Percentiles rank a stretch among this genome's conserved stretches.
Conservation (phyloP, 2,113 vertebrate genomes). For the Oryzias curvinotus region DNA sequence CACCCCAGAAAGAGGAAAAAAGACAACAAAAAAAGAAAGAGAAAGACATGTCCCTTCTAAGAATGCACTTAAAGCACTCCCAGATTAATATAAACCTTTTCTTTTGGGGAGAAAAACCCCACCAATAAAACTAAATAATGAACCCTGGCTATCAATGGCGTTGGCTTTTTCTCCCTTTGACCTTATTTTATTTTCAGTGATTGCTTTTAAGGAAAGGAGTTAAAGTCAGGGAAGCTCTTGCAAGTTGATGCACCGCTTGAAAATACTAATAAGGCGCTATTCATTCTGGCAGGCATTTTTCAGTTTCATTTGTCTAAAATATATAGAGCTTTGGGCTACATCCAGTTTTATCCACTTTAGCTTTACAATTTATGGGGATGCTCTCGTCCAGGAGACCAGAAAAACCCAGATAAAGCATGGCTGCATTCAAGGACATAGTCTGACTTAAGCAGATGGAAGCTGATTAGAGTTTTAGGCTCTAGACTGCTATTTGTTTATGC, state of each 20-base stretch:
- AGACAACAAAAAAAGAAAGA: not conserved
- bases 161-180: constrained; percentile 22
- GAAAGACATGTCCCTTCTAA: not conserved
- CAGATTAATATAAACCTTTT: constrained; percentile 1
- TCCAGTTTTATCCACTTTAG: constrained; percentile 68
- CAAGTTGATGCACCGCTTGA: constrained; percentile 23
- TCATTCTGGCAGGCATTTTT: constrained; percentile 45
- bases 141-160: not conserved
- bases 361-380: constrained; percentile 36
- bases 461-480: not conserved
- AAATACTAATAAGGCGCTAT: constrained; percentile 30
- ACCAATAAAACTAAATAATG: constrained; percentile 12
- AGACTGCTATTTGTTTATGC: not conserved
- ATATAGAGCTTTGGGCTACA: constrained; percentile 37
- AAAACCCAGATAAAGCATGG: constrained; percentile 27
- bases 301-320: constrained; percentile 63
- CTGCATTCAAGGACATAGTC: constrained; percentile 25
- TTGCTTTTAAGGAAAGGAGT: constrained; percentile 26
- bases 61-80: constrained; percentile 15
- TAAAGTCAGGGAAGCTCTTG: constrained; percentile 24
- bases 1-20: not conserved
- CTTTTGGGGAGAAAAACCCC: not conserved
- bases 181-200: constrained; percentile 18
- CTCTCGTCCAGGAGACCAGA: constrained; percentile 11
- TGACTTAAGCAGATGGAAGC: not conserved